These are phyloP conservation scores for Hoplostethus mediterraneus DNA, from an alignment of 2,797 vertebrate species.

Conservation along the genomic window DNA sequence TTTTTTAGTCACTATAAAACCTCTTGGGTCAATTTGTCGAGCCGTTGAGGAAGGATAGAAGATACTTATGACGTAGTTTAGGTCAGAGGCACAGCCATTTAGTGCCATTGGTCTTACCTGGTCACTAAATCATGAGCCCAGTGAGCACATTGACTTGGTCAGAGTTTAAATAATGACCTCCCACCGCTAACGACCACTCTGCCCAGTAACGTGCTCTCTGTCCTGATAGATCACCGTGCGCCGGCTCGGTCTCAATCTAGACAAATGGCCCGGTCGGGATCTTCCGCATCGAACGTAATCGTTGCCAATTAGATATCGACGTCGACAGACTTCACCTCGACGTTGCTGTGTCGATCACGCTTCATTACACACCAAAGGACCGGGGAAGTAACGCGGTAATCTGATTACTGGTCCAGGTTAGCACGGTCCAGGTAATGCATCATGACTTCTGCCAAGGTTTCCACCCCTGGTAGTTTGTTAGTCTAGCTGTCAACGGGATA, in stretches of 20 bases:
- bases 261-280: conserved; percentile 58
- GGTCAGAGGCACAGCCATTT: conserved; percentile 37
- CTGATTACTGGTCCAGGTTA: background rate
- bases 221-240: conserved; percentile 58
- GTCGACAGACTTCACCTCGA: conserved; percentile 10
- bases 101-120: conserved; percentile 29
- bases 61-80: background rate
- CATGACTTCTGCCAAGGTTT: background rate
- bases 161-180: conserved; percentile 65
- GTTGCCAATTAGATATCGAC: conserved; percentile 50
- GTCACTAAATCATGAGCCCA: conserved; percentile 61
- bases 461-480: too few species aligned
- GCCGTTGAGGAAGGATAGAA: background rate
- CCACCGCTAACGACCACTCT: conserved; percentile 63
- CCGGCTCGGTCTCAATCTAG: conserved; percentile 38
- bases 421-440: background rate
- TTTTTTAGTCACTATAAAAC: too few species aligned
- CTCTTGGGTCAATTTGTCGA: too few species aligned
- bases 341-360: conserved; percentile 18
- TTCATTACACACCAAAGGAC: background rate
- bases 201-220: conserved; percentile 61
- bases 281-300: conserved; percentile 34
- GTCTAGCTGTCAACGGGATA: too few species aligned
- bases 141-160: conserved; percentile 47
- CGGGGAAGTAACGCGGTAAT: background rate